Evolutionary conservation across 2,888 invertebrate genomes (phyloP).

Genomic region (Ophraella communa): DNA sequence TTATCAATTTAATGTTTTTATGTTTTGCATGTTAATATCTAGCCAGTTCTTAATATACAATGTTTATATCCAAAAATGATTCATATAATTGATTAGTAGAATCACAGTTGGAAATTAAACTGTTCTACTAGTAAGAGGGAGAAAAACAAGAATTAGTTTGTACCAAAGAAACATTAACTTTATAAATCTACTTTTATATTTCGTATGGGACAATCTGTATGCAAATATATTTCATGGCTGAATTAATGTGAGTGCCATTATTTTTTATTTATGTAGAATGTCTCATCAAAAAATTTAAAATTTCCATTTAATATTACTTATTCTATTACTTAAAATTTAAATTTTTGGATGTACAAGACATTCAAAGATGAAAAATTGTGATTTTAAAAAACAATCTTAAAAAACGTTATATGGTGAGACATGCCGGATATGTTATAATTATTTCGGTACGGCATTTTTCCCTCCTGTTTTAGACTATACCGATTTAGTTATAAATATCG

Average conservation of each 20-base stretch:
- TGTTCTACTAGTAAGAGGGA: too few species aligned
- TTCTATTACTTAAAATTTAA: not conserved
- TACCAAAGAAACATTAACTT: not conserved
- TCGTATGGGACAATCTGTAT: slow-evolving; percentile 3
- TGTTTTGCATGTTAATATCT: too few species aligned
- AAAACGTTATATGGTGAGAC: not conserved
- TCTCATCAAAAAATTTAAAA: not conserved
- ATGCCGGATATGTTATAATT: slow-evolving; percentile 33
- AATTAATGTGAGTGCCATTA: slow-evolving; percentile 53
- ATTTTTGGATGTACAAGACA: not conserved
- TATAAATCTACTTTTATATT: not conserved
- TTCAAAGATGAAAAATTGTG: not conserved
- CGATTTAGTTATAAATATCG: slow-evolving; percentile 31
- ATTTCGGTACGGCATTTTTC: slow-evolving; percentile 39
- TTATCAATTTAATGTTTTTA: too few species aligned
- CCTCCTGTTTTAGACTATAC: slow-evolving; percentile 28
- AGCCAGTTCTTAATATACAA: too few species aligned
- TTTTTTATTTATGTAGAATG: slow-evolving; percentile 45
- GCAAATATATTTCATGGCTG: slow-evolving; percentile 41
- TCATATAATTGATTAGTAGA: too few species aligned
- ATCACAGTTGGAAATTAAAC: too few species aligned
- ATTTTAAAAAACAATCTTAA: not conserved
- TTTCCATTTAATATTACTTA: not conserved
- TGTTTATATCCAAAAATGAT: too few species aligned
- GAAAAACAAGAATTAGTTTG: too few species aligned